Base-by-base conservation (phyloP, 1,140 invertebrate genomes). In the Solen grandis region DNA sequence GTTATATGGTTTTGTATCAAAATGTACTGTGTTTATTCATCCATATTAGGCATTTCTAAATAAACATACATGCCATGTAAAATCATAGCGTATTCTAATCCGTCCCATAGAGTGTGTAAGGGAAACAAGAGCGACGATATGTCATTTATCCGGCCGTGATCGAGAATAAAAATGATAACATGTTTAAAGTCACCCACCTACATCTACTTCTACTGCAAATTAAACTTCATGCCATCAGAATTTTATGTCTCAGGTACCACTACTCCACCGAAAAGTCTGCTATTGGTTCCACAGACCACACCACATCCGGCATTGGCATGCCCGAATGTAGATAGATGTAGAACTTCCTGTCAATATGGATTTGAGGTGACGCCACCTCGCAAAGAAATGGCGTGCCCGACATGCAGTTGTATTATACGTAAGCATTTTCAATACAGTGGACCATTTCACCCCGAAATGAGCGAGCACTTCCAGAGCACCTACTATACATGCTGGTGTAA, bases 401-500 rank as follows among this genome's bases (percentile, higher is more conserved):
- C 59, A 25, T 74, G 70, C 33, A 27, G 33, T 31, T 74, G 70
- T 46, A 38, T 74, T n/a, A 33, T 13, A 13, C 54, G 70, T 74
- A 31, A 60, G 70, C 29, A 36, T 55, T 27, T 13, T 57, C 27
- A 14, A 59, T 8, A n/a, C n/a, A n/a, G n/a, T n/a, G n/a, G 16
- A 59, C 8, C 55, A 13, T 5, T 27, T 25, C 16, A 59, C 22
- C 8, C 8, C 22, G 16, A 59, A 25, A 8, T 8, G 8, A 13
- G 16, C 27, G n/a, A n/a, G n/a, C n/a, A n/a, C n/a, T n/a, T n/a
- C n/a, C n/a, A n/a, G n/a, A n/a, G n/a, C n/a, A n/a, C n/a, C n/a
- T n/a, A n/a, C n/a, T n/a, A n/a, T n/a, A n/a, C n/a, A n/a, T n/a
- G n/a, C n/a, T n/a, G n/a, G n/a, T n/a, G n/a, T n/a, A n/a, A n/a